Base-by-base conservation (phyloP, 2,113 vertebrate genomes). In the Notarius quadriscutis region DNA sequence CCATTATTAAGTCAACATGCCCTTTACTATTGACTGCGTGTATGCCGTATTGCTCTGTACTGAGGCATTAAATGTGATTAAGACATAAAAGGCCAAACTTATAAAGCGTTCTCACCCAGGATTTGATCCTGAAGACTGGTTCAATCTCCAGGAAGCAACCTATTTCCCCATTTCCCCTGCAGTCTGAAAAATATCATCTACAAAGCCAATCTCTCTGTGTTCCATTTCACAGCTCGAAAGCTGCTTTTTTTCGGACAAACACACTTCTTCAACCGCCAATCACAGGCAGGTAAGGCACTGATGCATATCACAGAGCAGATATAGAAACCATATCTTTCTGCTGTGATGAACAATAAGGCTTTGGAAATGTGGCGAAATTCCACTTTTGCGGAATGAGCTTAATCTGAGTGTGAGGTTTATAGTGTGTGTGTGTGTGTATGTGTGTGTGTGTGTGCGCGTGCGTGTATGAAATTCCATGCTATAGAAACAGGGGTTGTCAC, bases 161-260 rank as follows among this genome's bases (percentile, higher is more conserved):
- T 62, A 53, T 55, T n/a, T 78, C 25, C 2, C 25, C 55, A 58
- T 80, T 57, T 17, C 78, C 78, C 3, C 18, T 60, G 62, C 67
- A 41, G 83, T 34, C 71, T 82, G 83, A 87, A 78, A 78, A 83
- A 57, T 87, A 81, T 87, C 83, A 85, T 71, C 58, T 27, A 60
- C n/a, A 27, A 83, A 82, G 65, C 72, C 74, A 50, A 78, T 60
- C 63, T 65, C 67, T 58, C 57, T 22, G 25, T 58, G 18, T 82
- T 87, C 74, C 82, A 87, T 87, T 89, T 87, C 82, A 74, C 85
- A 87, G 81, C 51, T 85, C 62, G 60, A 79, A 85, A 82, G 86
- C 83, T 86, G 85, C 83, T 75, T 65, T 87, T 85, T 87, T 85
- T 87, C 27, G n/a, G 60, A 69, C 78, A 85, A 79, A 57, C 53